Percentiles rank a stretch among this genome's conserved stretches.
Conservation (phyloP, 2,797 vertebrate genomes). For the Cryptoblepharus egeriae region DNA sequence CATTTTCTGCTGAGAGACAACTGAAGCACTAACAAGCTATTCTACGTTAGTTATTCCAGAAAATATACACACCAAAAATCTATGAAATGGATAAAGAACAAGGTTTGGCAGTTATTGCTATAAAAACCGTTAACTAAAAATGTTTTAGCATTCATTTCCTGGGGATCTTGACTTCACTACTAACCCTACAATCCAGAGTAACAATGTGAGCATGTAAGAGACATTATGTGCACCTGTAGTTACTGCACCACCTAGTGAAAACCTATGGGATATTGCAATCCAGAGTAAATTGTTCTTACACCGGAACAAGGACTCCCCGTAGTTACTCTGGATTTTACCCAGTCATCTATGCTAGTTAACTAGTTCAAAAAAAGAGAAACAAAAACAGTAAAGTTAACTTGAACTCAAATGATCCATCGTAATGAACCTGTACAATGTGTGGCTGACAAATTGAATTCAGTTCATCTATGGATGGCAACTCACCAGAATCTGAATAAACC, state of each 20-base stretch:
- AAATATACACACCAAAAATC: neutral
- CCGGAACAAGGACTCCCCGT: too few relatives aligned
- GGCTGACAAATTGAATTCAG: neutral
- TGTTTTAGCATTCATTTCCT: neutral
- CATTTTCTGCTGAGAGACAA: conserved; percentile 50
- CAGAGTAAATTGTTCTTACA: too few relatives aligned
- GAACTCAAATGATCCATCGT: neutral
- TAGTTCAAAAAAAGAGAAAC: neutral
- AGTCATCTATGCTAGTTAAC: conserved; percentile 1
- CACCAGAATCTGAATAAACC: neutral
- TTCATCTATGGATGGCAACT: neutral
- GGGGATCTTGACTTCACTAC: neutral
- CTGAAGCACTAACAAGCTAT: conserved; percentile 33
- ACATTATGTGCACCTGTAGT: too few relatives aligned
- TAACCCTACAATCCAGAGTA: too few relatives aligned
- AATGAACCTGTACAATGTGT: neutral
- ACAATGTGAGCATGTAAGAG: too few relatives aligned
- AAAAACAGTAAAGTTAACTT: neutral
- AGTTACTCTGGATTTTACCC: too few relatives aligned
- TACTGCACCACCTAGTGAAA: too few relatives aligned
- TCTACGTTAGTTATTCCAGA: conserved; percentile 4
- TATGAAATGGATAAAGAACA: conserved; percentile 7
- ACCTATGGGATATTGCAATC: too few relatives aligned
- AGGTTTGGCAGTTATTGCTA: conserved; percentile 9
- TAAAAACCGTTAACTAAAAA: conserved; percentile 17